Base-by-base conservation (phyloP, 2,113 vertebrate species). In the Arenaria interpres region DNA sequence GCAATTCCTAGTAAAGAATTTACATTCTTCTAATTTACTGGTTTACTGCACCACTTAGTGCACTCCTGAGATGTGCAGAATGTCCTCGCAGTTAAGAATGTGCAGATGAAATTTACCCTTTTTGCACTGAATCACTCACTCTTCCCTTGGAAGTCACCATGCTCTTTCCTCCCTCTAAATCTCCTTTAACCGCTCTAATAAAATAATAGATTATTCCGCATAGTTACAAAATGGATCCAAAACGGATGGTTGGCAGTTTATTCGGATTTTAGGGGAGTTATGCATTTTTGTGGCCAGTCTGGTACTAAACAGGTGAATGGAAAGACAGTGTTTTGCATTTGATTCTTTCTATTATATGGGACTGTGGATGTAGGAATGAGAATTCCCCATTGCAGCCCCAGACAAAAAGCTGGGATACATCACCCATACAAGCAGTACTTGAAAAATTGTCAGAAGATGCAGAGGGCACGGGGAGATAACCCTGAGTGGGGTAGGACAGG, bases 11-110 rank as follows among this genome's bases (percentile, higher is more conserved):
- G 97, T 97, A 97, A 98, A 98, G 98, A 98, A 98, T 98, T 98
- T 98, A 98, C 98, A 98, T 98, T 98, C 98, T 98, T 98, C 98
- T 98, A 98, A 98, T 98, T 98, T 98, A 98, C 98, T 98, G 98
- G 98, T 98, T 98, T 98, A 98, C 98, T 94, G 98, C 98, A 98
- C 94, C 98, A 98, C 98, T 98, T 98, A 98, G 98, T 98, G 97
- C 97, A 98, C 94, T 98, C 98, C 97, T 97, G 97, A 98, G 98
- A 98, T 98, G 98, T 97, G 97, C 98, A 97, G 97, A 98, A 97
- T 98, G 98, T 98, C 98, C 98, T 98, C 97, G 46, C 96, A 97
- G 98, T 95, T 95, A 98, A 98, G 98, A 98, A 98, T 97, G 98
- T 97, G 96, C 98, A 96, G 97, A 97, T 95, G 93, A 98, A 98